Evolutionary conservation across 2,113 vertebrate genomes (phyloP), one percentile per base, ranked within the genome.

Genomic region (Oceanodroma tethys): DNA sequence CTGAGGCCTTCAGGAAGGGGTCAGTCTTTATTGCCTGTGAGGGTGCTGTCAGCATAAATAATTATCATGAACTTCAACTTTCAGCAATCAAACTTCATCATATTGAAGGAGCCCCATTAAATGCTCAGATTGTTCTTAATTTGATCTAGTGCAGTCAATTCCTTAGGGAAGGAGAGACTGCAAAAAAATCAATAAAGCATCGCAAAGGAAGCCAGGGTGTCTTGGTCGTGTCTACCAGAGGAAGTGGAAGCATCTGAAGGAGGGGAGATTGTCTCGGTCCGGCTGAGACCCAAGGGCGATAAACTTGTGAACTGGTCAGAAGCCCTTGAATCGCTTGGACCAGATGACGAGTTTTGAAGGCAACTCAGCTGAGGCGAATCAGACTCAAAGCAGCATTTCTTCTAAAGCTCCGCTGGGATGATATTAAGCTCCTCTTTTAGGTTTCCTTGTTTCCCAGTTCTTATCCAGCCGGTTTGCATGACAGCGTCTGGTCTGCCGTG

Each of bases 41-140:
- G 91, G 81, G 52, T 81, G 36, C 73, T 90, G 95, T 88, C 94
- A 94, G 95, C 87, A 91, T 98, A 97, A 97, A 98, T 96, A 96
- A 97, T 97, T 97, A 86, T 95, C 88, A 93, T 96, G 91, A 98
- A 97, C 97, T 97, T 96, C 91, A 97, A 93, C 94, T 93, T 87
- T 80, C 80, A 93, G 91, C 84, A 95, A 83, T 93, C 95, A 92
- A 97, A 97, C 92, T 87, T 95, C 94, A 89, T 95, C 27, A 5
- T 85, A 96, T 93, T 86, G 92, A 93, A 97, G 75, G 79, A 91
- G 65, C 56, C 73, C 93, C 84, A 93, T 97, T 98, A 98, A 98
- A 95, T 95, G 81, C 91, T 93, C 91, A 94, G 96, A 90, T 96
- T 96, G 94, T 94, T 96, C 96, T 98, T 97, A 95, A 98, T 97